These are phyloP conservation scores for Pocota personata DNA, from an alignment of 2,888 invertebrate genomes.

Conservation along the genomic window DNA sequence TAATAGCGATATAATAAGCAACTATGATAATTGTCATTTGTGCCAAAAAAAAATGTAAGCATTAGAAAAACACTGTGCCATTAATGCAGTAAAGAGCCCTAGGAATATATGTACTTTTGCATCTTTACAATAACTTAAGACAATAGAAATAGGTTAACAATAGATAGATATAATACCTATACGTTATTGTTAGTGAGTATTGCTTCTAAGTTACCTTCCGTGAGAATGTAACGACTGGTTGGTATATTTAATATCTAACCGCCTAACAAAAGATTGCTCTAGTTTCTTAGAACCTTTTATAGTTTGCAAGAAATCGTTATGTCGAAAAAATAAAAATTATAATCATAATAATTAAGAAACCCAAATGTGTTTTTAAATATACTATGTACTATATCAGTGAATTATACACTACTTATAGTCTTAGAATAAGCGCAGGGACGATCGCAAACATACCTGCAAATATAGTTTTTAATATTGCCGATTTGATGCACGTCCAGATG, in stretches of 20 bases:
- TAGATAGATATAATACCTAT: background rate
- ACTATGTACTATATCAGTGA: background rate
- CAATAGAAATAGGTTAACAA: background rate
- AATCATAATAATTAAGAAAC: background rate
- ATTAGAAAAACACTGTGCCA: background rate
- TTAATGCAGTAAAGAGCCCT: background rate
- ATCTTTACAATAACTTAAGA: slow-evolving; percentile 9
- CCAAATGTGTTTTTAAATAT: background rate
- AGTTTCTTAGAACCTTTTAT: background rate
- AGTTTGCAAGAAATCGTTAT: background rate
- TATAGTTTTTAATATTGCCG: slow-evolving; percentile 61
- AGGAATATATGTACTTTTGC: background rate
- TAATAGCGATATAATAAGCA: background rate
- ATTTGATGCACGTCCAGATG: slow-evolving; percentile 63
- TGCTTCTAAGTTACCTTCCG: background rate
- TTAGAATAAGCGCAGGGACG: slow-evolving; percentile 30
- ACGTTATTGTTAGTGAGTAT: background rate
- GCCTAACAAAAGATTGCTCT: background rate
- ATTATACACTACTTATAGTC: background rate
- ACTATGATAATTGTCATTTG: background rate
- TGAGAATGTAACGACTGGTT: background rate
- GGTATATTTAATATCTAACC: background rate
- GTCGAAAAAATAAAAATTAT: background rate
- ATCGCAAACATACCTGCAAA: slow-evolving; percentile 68
- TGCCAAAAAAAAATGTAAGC: background rate